These are phyloP conservation scores for Ploceus nigricollis DNA, from an alignment of 2,113 vertebrate genomes.

Conservation along the genomic window DNA sequence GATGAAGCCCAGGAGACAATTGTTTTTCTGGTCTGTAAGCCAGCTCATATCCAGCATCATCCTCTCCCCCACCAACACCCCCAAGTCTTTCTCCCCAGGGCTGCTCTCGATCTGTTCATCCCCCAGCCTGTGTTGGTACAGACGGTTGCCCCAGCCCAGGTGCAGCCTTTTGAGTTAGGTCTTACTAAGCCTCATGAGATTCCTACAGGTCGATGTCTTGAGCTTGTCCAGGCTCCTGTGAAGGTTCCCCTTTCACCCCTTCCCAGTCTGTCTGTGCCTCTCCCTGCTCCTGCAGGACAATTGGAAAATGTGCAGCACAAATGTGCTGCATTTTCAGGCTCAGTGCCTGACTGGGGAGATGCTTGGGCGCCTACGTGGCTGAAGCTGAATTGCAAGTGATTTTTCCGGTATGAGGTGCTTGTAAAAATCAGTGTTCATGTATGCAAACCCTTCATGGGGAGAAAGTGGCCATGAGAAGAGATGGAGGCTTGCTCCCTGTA, in stretches of 20 bases:
- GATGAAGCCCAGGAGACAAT: background rate
- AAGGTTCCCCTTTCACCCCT: background rate
- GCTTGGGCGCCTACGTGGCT: rapidly evolving
- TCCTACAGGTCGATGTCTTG: background rate
- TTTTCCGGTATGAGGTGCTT: background rate
- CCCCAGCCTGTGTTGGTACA: no score
- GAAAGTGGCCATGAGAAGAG: background rate
- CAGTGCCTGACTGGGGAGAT: background rate
- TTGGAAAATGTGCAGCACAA: background rate
- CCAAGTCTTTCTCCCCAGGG: background rate
- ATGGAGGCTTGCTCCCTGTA: background rate
- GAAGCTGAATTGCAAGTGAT: background rate
- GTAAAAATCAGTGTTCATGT: background rate
- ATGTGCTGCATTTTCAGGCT: no score
- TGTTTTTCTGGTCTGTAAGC: background rate
- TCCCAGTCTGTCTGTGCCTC: background rate
- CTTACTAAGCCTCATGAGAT: background rate
- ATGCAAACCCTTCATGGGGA: background rate
- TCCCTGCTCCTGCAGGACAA: background rate
- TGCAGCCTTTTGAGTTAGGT: background rate
- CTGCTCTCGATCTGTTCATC: rapidly evolving
- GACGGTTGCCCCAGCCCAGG: no score
- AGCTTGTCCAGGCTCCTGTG: background rate
- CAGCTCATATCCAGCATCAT: background rate
- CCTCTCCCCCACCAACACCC: background rate